A percentile compares a stretch with the other conserved stretches of the same genome.
These are phyloP conservation scores for Apeira syringaria DNA, from an alignment of 2,888 invertebrate species.

Conservation along the genomic window DNA sequence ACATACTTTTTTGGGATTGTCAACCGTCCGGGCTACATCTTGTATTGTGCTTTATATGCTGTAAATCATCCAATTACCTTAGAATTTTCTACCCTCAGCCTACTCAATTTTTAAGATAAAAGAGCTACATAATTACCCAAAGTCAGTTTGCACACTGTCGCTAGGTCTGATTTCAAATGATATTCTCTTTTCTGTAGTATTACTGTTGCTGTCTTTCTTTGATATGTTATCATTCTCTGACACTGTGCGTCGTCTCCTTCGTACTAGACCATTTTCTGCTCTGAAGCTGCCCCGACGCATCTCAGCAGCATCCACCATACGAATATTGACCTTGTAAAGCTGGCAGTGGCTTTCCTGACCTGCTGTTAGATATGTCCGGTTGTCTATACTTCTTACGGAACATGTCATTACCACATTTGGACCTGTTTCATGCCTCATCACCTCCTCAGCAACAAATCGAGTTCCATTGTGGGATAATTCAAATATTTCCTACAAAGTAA, in stretches of 20 bases:
- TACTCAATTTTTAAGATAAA: no score
- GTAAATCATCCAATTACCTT: no score
- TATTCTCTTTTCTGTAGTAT: slow-evolving; percentile 83
- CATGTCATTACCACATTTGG: slow-evolving; percentile 96
- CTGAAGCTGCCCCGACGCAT: slow-evolving; percentile 82
- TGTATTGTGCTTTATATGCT: no score
- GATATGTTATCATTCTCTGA: slow-evolving; percentile 80
- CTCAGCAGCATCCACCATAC: slow-evolving; percentile 81
- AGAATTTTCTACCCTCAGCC: no score
- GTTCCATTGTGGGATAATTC: slow-evolving; percentile 94
- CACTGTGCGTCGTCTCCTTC: slow-evolving; percentile 75
- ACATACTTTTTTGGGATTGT: no score
- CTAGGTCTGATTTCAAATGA: slow-evolving; percentile 90
- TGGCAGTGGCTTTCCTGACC: slow-evolving; percentile 97
- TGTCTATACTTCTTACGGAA: slow-evolving; percentile 88
- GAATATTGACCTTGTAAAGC: slow-evolving; percentile 88
- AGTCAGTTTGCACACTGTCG: slow-evolving; percentile 94
- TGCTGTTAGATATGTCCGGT: slow-evolving; percentile 91
- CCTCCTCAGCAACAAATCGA: slow-evolving; percentile 93
- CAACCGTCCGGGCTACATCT: no score
- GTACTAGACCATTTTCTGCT: slow-evolving; percentile 73
- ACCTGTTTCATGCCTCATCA: slow-evolving; percentile 94
- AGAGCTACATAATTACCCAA: slow-evolving; percentile 86
- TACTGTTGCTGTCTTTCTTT: slow-evolving; percentile 68
- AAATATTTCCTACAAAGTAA: slow-evolving; percentile 91